A percentile compares a stretch with the other conserved stretches of the same genome.
phyloP scores from a whole-genome alignment of 2,888 invertebrate genomes.

The Sclerodermus sp. region DNA sequence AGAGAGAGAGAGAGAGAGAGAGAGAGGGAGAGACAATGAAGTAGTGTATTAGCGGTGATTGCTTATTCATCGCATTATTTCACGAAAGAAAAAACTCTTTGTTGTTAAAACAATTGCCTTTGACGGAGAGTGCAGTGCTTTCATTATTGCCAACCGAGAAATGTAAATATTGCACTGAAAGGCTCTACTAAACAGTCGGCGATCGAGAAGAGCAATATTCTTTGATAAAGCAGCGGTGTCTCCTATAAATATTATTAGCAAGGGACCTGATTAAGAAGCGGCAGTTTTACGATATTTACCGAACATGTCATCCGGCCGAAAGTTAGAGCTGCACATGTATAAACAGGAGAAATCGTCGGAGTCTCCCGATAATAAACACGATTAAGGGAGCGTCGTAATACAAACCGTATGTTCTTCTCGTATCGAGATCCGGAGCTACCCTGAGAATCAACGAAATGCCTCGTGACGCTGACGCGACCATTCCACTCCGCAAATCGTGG shows the following conservation, averaged over 20 bases:
- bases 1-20: too few relatives aligned
- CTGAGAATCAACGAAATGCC: not conserved
- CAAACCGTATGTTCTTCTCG: too few relatives aligned
- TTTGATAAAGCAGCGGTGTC: not conserved
- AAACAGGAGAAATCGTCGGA: conserved; percentile 2
- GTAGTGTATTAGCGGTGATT: too few relatives aligned
- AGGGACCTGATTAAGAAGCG: conserved; percentile 51
- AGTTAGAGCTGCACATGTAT: not conserved
- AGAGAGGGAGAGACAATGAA: too few relatives aligned
- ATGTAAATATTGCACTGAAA: not conserved
- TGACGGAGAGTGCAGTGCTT: not conserved
- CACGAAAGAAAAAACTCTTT: not conserved
- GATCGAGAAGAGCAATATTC: not conserved
- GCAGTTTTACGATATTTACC: conserved; percentile 49
- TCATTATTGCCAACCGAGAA: not conserved
- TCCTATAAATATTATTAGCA: conserved; percentile 2
- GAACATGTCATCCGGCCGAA: conserved; percentile 39
- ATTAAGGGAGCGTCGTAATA: not conserved
- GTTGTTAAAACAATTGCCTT: not conserved
- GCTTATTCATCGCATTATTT: conserved; percentile 24
- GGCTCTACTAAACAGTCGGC: not conserved
- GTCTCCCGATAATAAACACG: not conserved
- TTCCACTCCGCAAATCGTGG: too few relatives aligned
- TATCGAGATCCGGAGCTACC: too few relatives aligned
- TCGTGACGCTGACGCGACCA: conserved; percentile 31